Conservation (phyloP, 2,797 vertebrate genomes). For the Antennarius maculatus region DNA sequence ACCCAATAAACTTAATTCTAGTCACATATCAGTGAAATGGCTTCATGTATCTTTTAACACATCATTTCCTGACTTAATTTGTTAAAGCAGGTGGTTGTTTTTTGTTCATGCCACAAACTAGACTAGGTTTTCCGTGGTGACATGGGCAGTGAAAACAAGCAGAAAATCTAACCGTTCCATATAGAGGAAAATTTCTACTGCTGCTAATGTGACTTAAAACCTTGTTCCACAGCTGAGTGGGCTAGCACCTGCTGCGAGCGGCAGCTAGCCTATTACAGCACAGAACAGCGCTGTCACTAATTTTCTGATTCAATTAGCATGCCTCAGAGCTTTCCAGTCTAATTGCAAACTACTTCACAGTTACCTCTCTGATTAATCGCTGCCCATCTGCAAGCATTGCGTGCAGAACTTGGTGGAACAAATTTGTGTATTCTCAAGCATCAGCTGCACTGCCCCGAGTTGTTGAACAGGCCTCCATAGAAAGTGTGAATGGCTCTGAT, state of each 20-base stretch:
- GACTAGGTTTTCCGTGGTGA: constrained; percentile 76
- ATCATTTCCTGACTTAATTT: constrained; percentile 9
- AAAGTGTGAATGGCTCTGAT: constrained; percentile 12
- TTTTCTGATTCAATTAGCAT: constrained; percentile 99
- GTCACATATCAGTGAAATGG: neutral
- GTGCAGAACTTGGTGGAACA: constrained; percentile 94
- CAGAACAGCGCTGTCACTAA: constrained; percentile 90
- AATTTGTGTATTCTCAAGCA: constrained; percentile 93
- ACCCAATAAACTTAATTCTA: constrained; percentile 1
- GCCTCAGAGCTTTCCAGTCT: constrained; percentile 99
- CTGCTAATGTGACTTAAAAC: constrained; percentile 99
- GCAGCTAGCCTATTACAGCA: constrained; percentile 97
- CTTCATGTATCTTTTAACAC: constrained; percentile 3
- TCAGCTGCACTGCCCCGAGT: constrained; percentile 70
- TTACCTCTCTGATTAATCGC: constrained; percentile 99
- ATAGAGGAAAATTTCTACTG: constrained; percentile 98
- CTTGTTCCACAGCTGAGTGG: constrained; percentile 99
- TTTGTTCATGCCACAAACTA: constrained; percentile 40
- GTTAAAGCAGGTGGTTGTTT: constrained; percentile 32
- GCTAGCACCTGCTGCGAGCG: constrained; percentile 99
- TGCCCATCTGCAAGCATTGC: constrained; percentile 97
- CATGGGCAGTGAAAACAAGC: constrained; percentile 91
- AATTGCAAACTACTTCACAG: constrained; percentile 99
- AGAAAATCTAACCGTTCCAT: constrained; percentile 98
- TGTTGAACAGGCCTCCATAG: constrained; percentile 81